A percentile compares a stretch with the other conserved stretches of the same genome.
phyloP scores from a whole-genome alignment of 2,888 invertebrate genomes.

The Sacculina carcini region DNA sequence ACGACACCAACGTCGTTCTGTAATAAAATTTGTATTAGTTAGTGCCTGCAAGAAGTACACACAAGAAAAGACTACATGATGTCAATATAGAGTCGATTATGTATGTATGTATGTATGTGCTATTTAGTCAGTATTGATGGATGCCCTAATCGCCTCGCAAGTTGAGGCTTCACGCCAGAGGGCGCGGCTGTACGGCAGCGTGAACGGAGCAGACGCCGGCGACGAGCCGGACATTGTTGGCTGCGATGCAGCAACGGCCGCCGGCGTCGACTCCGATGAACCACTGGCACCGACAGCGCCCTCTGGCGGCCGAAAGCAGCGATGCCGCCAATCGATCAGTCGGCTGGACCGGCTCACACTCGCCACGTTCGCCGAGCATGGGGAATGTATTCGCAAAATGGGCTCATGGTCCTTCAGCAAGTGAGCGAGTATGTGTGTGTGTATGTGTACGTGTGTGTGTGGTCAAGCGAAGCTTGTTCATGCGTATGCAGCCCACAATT shows the following conservation, averaged over 20 bases:
- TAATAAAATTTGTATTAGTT: too few relatives aligned
- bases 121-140: constrained; percentile 61
- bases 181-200: constrained; percentile 15
- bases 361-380: constrained; percentile 70
- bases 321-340: constrained; percentile 43
- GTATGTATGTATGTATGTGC: too few relatives aligned
- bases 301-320: constrained; percentile 24
- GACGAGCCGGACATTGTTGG: constrained; percentile 19
- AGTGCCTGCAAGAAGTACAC: too few relatives aligned
- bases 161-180: constrained; percentile 42
- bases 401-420: constrained; percentile 14
- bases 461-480: too few relatives aligned
- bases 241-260: constrained; percentile 7
- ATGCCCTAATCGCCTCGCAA: constrained; percentile 53
- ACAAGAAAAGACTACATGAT: too few relatives aligned
- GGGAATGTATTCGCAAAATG: constrained; percentile 17
- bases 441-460: too few relatives aligned
- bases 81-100: not conserved
- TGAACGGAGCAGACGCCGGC: constrained; percentile 16
- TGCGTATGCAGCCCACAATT: too few relatives aligned
- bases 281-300: constrained; percentile 16
- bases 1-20: too few relatives aligned
- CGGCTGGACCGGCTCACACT: constrained; percentile 59
- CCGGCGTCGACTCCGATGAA: constrained; percentile 10
- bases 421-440: too few relatives aligned